A percentile compares a stretch with the other conserved stretches of the same genome.
phyloP scores from a whole-genome alignment of 2,888 invertebrate genomes.

The Pachydiplax longipennis region DNA sequence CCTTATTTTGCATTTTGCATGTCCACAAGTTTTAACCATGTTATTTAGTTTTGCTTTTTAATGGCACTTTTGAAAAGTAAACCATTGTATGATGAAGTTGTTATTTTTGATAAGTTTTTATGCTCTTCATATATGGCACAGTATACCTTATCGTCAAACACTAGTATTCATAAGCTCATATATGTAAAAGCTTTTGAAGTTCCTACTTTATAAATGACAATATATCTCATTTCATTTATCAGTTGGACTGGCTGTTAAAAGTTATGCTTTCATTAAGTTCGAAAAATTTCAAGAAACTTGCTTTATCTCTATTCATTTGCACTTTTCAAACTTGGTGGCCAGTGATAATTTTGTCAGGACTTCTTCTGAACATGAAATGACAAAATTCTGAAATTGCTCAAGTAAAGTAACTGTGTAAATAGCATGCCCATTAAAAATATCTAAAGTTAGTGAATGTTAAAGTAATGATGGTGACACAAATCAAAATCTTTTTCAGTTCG shows the following conservation, averaged over 20 bases:
- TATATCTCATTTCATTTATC: too few relatives aligned
- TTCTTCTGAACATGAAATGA: background rate
- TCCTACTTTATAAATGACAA: background rate
- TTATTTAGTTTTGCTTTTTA: background rate
- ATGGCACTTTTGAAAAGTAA: background rate
- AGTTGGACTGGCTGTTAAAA: too few relatives aligned
- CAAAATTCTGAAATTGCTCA: background rate
- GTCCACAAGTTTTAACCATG: background rate
- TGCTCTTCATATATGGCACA: too few relatives aligned
- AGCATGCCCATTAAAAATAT: background rate
- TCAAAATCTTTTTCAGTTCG: conserved; percentile 39
- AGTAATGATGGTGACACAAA: conserved; percentile 34
- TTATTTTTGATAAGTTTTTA: too few relatives aligned
- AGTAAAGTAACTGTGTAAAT: background rate
- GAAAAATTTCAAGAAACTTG: background rate
- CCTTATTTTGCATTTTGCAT: background rate
- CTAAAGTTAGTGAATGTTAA: background rate
- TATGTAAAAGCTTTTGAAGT: background rate
- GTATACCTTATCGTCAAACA: too few relatives aligned
- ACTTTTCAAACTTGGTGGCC: background rate
- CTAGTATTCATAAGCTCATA: too few relatives aligned
- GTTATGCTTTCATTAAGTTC: too few relatives aligned
- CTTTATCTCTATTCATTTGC: background rate
- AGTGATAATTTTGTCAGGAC: background rate
- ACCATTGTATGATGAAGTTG: background rate